Conservation (phyloP, 1,140 invertebrate species). For the Phymastichus coffea region DNA sequence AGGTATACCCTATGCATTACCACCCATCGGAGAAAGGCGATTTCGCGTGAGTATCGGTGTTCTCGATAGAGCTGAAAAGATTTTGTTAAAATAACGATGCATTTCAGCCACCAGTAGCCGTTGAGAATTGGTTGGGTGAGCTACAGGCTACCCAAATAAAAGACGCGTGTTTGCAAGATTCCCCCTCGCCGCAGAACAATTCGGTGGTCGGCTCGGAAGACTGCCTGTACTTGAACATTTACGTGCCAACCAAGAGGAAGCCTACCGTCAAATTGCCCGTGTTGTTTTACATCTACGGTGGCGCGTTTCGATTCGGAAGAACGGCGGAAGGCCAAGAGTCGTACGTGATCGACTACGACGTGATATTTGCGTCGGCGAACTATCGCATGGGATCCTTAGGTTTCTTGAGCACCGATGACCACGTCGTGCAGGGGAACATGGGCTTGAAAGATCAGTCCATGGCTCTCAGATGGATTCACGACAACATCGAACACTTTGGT, state of each 20-base stretch:
- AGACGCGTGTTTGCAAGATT: no score
- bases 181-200: no score
- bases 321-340: no score
- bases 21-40: no score
- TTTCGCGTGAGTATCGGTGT: no score
- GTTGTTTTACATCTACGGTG: conserved; percentile 70
- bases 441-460: conserved; percentile 6
- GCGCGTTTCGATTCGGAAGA: conserved; percentile 55
- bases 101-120: no score
- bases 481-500: background rate
- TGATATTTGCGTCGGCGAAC: conserved; percentile 69
- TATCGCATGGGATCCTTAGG: conserved; percentile 59
- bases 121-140: no score
- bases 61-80: no score
- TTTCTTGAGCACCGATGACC: background rate
- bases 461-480: background rate
- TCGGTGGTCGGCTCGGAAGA: conserved; percentile 70
- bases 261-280: conserved; percentile 59
- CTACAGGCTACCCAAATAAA: no score
- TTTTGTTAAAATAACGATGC: no score
- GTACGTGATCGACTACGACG: conserved; percentile 65
- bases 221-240: conserved; percentile 78
- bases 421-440: background rate
- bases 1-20: no score
- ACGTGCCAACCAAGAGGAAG: conserved; percentile 59